These are phyloP conservation scores for Apomyelois bistriatella DNA, from an alignment of 2,888 invertebrate genomes.

Conservation along the genomic window DNA sequence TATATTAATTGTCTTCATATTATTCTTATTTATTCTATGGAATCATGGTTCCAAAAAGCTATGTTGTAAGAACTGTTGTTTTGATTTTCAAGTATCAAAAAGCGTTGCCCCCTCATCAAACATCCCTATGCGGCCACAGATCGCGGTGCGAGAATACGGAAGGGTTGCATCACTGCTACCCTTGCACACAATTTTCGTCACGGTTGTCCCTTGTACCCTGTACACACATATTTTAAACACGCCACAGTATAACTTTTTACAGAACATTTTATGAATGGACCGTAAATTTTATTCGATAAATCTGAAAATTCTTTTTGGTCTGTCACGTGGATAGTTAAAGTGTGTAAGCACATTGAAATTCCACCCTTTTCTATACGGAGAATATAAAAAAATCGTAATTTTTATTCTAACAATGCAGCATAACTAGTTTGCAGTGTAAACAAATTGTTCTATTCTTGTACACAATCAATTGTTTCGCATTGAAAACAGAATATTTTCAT, in stretches of 20 bases:
- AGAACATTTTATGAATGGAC: constrained; percentile 15
- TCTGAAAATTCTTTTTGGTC: constrained; percentile 23
- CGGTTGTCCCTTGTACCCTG: constrained; percentile 51
- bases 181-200: constrained; percentile 61
- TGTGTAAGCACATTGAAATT: constrained; percentile 25
- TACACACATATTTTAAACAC: constrained; percentile 21
- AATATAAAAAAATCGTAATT: constrained; percentile 57
- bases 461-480: constrained; percentile 34
- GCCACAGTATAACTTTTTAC: constrained; percentile 28
- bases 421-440: constrained; percentile 74
- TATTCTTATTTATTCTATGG: no score
- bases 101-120: constrained; percentile 18
- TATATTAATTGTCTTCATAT: no score
- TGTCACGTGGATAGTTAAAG: constrained; percentile 24
- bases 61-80: no score
- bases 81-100: constrained; percentile 43
- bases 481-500: constrained; percentile 20
- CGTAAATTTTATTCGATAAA: constrained; percentile 11
- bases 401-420: constrained; percentile 65
- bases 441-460: constrained; percentile 66
- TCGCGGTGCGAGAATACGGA: constrained; percentile 55
- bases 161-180: constrained; percentile 70
- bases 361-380: constrained; percentile 49
- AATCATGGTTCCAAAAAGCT: not conserved
- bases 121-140: constrained; percentile 62